Conservation (phyloP, 2,797 vertebrate genomes). For the Crenuchus spilurus region DNA sequence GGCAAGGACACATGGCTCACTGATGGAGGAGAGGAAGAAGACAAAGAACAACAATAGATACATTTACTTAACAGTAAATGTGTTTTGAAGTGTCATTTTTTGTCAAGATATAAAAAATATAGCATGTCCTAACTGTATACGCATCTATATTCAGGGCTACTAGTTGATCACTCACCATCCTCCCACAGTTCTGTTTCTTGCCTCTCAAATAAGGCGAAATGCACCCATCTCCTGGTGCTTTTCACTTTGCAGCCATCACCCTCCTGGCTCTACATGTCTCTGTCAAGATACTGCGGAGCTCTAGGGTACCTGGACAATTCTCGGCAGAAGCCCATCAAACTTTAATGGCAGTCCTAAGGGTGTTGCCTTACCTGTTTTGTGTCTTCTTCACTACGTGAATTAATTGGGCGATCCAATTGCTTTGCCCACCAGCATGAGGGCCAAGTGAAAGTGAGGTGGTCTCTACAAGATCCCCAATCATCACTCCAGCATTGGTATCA, state of each 20-base stretch:
- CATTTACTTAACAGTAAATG: too few species aligned
- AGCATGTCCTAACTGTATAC: too few species aligned
- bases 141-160: too few species aligned
- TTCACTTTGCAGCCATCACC: conserved; percentile 36
- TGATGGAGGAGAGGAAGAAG: conserved; percentile 51
- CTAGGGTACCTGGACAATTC: conserved; percentile 65
- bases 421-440: conserved; percentile 28
- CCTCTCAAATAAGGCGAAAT: conserved; percentile 51
- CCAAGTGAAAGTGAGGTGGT: not conserved
- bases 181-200: conserved; percentile 47
- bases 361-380: conserved; percentile 76
- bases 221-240: conserved; percentile 25
- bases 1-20: conserved; percentile 76
- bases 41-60: conserved; percentile 10
- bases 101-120: too few species aligned
- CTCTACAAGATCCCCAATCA: not conserved
- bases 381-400: conserved; percentile 69
- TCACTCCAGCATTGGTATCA: not conserved
- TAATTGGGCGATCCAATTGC: conserved; percentile 48
- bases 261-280: conserved; percentile 53
- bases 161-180: conserved; percentile 65
- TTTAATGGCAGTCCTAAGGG: conserved; percentile 77
- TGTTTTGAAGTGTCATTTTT: too few species aligned
- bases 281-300: conserved; percentile 31
- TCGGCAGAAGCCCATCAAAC: conserved; percentile 76